Evolutionary conservation across 2,113 vertebrate species (phyloP).

Genomic region (Gymnogyps californianus): DNA sequence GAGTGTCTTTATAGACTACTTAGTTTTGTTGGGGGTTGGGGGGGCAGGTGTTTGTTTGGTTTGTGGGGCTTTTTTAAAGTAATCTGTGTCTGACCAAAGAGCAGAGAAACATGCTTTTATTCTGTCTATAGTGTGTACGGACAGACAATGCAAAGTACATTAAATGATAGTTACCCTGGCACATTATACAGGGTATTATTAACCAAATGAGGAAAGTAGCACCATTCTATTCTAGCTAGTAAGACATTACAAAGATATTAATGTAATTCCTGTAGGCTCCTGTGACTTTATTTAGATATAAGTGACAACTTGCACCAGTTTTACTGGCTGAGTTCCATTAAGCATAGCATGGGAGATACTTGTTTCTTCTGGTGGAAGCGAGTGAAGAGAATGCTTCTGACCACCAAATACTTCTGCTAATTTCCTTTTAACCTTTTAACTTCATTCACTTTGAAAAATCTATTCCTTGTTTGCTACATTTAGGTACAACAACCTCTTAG

Average conservation of each 20-base stretch:
- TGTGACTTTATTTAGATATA: background rate
- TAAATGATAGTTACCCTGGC: background rate
- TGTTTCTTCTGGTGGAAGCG: background rate
- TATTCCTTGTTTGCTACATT: background rate
- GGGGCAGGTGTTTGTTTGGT: background rate
- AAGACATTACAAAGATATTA: background rate
- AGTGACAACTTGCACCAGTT: background rate
- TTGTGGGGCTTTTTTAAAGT: background rate
- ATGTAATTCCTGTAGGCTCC: background rate
- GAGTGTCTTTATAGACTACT: background rate
- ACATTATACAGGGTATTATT: background rate
- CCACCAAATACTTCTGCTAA: background rate
- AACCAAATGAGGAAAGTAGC: background rate
- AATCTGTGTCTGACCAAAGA: background rate
- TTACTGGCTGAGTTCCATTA: background rate
- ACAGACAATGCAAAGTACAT: background rate
- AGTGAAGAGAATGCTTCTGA: background rate
- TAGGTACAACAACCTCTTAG: background rate
- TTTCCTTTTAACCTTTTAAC: background rate
- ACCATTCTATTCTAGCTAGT: background rate
- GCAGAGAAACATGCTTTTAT: background rate
- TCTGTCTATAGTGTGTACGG: background rate
- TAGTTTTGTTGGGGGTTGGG: background rate
- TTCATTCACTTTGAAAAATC: background rate
- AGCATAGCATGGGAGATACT: fast-evolving